Base-by-base conservation (phyloP, 2,888 invertebrate species). In the Thalpophila matura region DNA sequence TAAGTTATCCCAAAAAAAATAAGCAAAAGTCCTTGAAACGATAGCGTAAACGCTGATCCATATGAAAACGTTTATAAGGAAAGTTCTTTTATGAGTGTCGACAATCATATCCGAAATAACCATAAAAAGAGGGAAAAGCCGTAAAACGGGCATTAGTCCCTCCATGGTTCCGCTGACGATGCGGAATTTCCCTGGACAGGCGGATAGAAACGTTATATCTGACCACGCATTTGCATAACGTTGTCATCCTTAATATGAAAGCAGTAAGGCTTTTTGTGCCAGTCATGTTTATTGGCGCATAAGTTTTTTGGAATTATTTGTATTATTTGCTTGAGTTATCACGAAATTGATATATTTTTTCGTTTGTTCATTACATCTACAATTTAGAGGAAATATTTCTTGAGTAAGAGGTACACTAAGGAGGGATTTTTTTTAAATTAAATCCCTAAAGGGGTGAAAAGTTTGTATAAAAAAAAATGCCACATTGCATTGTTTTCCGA, bases 121-220 rank as follows among this genome's bases (percentile, higher is more conserved):
- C 88, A 87, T 92, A 91, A 93, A 92, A 91, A 88, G 67, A 57
- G 86, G 90, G 87, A 85, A 85, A 82, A 81, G 85, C 86, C 90
- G 87, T 92, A 92, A 92, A 92, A 86, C 84, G 86, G 81, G 83
- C 90, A 90, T 93, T 91, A 91, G 90, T 87, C 89, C 89, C 89
- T 87, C 83, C 84, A 82, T 82, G 83, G 85, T 86, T 83, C 80
- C 84, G 88, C 89, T 87, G 89, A 89, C 87, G 83, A 63, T 79
- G 86, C 87, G 80, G 81, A 84, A 83, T 80, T 80, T 85, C 80
- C 78, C 77, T 79, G 79, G 77, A 45, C 72, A 55, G 66, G 55
- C 79, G 71, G 72, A 84, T 81, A 79, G 81, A 74, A 82, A 82
- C 71, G 70, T 77, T 77, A 82, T 80, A 78, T 79, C 66, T 69